Evolutionary conservation across 2,888 invertebrate genomes (phyloP), one percentile per base, ranked within the genome.

Genomic region (Limnephilus lunatus): DNA sequence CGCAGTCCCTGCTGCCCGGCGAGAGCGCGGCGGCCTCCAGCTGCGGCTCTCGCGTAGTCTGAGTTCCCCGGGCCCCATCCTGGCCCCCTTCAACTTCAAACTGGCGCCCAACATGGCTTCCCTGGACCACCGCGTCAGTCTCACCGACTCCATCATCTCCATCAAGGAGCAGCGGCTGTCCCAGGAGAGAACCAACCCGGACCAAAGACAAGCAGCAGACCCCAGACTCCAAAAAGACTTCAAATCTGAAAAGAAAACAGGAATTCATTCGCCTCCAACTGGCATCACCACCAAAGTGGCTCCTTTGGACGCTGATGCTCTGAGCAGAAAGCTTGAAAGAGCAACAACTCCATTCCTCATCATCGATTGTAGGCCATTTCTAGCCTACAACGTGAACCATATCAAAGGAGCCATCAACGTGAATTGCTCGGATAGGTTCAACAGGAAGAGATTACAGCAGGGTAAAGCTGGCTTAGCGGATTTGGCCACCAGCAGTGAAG

Each of bases 341-440:
- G 91, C 92, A 1, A 86, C 92, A 25, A 90, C 90, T 3, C 93
- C 93, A 25, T 93, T 93, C 90, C 95, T 97, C 30, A 94, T 97
- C 12, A 95, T 97, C 90, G 97, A 97, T 94, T 97, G 97, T 94
- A 96, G 97, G 86, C 97, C 97, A 2, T 97, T 97, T 95, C 96
- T 97, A 94, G 96, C 97, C 92, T 97, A 97, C 95, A 97, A 97
- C 94, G 96, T 97, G 93, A 97, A 97, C 94, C 98, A 98, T 95
- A 97, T 98, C 93, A 95, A 96, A 92, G 97, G 97, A 81, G 97
- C 97, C 39, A 96, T 97, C 94, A 98, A 98, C 95, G 96, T 98
- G 93, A 97, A 97, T 95, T 97, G 97, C 94, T 96, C 97, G 80
- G 97, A 97, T 94, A 96, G 97, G 87, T 97, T 97, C 95, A 97